phyloP scores from a whole-genome alignment of 2,113 vertebrate genomes.

The Lanius ludovicianus region DNA sequence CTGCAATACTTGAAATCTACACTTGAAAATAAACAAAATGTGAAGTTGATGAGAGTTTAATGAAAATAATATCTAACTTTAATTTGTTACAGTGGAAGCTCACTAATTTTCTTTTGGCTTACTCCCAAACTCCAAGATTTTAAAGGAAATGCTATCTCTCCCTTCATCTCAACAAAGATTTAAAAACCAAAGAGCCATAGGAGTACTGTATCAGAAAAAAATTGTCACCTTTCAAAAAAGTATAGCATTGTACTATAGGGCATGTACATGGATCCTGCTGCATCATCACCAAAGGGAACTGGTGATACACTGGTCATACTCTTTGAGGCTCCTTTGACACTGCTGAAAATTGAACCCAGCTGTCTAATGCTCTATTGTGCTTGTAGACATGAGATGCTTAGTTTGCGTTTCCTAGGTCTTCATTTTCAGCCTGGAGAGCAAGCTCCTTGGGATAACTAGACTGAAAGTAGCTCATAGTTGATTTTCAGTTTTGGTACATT shows the following conservation, averaged over 20 bases:
- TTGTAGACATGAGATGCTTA: not conserved
- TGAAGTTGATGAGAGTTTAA: conserved; percentile 19
- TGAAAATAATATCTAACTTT: conserved; percentile 36
- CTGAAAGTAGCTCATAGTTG: not conserved
- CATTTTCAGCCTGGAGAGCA: not conserved
- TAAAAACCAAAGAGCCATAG: not conserved
- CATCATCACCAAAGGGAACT: not conserved
- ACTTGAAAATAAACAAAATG: conserved; percentile 39
- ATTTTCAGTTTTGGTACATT: not conserved
- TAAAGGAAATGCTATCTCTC: not conserved
- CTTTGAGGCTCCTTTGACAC: not conserved
- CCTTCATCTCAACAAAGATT: not conserved
- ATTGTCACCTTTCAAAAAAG: not conserved
- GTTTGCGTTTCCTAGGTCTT: not conserved
- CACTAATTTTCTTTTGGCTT: conserved; percentile 23
- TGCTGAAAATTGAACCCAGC: not conserved
- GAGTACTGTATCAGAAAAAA: not conserved
- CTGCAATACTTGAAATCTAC: not conserved
- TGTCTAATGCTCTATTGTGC: not conserved
- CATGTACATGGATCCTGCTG: not conserved
- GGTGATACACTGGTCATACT: not conserved
- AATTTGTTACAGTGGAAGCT: conserved; percentile 8
- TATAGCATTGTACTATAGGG: not conserved
- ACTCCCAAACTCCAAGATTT: not conserved
- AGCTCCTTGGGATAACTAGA: not conserved